A percentile compares a stretch with the other conserved stretches of the same genome.
phyloP scores from a whole-genome alignment of 2,113 vertebrate species.

The Philantomba maxwellii region DNA sequence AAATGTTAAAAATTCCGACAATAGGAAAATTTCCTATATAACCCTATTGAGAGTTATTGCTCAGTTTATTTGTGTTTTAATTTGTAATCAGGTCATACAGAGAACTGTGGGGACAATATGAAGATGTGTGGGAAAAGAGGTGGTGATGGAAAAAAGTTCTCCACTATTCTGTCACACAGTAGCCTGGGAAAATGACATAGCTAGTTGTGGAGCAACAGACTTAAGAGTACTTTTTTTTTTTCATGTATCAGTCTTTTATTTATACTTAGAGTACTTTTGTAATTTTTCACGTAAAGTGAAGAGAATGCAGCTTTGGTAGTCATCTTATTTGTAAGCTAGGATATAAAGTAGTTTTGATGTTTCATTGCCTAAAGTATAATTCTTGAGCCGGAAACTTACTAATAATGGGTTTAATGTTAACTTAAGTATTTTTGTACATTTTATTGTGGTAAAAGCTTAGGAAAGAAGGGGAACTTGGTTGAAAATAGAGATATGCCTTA shows the following conservation, averaged over 20 bases:
- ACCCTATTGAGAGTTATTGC: background rate
- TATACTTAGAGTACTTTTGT: background rate
- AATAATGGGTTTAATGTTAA: background rate
- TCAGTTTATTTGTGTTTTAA: background rate
- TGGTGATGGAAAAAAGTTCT: background rate
- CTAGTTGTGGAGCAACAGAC: background rate
- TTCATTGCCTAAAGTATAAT: constrained; percentile 20
- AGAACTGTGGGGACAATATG: background rate
- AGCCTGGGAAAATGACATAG: background rate
- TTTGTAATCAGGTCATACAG: background rate
- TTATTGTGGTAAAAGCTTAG: constrained; percentile 2
- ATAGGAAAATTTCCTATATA: background rate
- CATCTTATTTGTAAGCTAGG: background rate
- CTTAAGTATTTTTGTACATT: background rate
- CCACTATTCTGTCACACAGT: background rate
- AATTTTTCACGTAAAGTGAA: background rate
- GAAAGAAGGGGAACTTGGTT: background rate
- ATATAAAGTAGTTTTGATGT: background rate
- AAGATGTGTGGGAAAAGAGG: background rate
- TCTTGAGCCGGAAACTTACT: background rate
- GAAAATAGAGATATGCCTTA: background rate
- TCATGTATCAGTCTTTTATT: too few species aligned
- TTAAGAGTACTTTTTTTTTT: background rate
- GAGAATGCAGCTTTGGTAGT: background rate
- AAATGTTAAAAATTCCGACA: background rate